phyloP scores from a whole-genome alignment of 2,113 vertebrate species.

The Pardalotus punctatus region DNA sequence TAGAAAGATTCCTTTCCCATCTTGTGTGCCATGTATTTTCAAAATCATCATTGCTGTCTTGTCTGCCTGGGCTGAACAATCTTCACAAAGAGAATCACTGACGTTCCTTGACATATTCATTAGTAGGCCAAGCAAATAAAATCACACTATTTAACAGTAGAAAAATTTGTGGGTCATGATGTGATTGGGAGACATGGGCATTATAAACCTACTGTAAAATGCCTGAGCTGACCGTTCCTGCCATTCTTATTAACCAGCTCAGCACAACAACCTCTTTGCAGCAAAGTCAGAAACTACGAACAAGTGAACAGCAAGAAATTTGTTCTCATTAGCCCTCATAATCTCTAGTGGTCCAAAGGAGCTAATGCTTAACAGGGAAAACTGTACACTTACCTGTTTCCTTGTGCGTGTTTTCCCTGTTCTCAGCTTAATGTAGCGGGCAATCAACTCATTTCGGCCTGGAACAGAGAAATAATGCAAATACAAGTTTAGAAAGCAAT shows the following conservation, averaged over 20 bases:
- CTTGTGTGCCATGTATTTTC: rapidly evolving
- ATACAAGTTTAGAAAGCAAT: background rate
- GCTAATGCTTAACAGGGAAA: background rate
- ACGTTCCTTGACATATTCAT: background rate
- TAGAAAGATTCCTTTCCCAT: background rate
- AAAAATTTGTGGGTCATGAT: rapidly evolving
- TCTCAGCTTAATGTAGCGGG: slow-evolving; percentile 94
- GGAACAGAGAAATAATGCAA: slow-evolving; percentile 21
- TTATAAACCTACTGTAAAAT: background rate
- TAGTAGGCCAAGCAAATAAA: background rate
- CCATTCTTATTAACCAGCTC: background rate
- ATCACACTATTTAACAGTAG: background rate
- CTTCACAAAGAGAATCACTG: background rate
- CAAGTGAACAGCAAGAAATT: background rate
- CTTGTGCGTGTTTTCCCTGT: slow-evolving; percentile 96
- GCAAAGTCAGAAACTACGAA: background rate
- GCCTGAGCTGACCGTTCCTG: background rate
- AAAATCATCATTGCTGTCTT: background rate
- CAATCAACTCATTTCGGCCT: slow-evolving; percentile 96
- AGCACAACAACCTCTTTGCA: background rate
- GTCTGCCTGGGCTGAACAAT: background rate
- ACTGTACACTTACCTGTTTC: slow-evolving; percentile 84
- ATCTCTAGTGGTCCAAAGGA: background rate
- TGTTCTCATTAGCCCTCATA: background rate
- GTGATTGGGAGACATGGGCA: background rate